Conservation (phyloP, 1,140 invertebrate species). For the Glomeris maerens region DNA sequence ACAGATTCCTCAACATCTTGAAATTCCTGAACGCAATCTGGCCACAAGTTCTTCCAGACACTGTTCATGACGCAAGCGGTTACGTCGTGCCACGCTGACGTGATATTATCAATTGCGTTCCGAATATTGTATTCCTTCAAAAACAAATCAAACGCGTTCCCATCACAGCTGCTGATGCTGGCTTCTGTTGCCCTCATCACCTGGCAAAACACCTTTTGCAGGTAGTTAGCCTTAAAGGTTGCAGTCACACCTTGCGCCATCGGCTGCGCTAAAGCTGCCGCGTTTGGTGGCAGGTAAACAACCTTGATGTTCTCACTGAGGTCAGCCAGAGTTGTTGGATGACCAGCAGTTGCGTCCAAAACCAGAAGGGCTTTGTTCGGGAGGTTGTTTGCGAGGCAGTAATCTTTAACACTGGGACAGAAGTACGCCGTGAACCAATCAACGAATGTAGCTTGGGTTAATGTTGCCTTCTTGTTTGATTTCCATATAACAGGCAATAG, state of each 20-base stretch:
- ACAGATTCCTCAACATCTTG: background rate
- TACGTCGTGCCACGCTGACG: background rate
- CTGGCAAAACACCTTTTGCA: background rate
- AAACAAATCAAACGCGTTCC: background rate
- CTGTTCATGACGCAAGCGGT: background rate
- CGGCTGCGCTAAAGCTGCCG: conserved; percentile 16
- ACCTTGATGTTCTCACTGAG: conserved; percentile 12
- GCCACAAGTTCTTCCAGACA: background rate
- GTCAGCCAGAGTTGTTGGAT: conserved; percentile 12
- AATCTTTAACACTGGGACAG: conserved; percentile 13
- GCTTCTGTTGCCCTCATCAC: background rate
- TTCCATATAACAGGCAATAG: conserved; percentile 14
- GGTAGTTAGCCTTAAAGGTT: background rate
- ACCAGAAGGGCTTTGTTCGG: conserved; percentile 16
- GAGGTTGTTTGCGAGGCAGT: conserved; percentile 13
- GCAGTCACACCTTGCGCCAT: conserved; percentile 18
- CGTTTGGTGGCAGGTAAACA: conserved; percentile 16
- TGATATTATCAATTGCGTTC: background rate
- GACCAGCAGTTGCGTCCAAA: conserved; percentile 19
- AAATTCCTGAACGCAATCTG: background rate
- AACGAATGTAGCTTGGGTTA: conserved; percentile 13
- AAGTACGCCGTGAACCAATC: conserved; percentile 16
- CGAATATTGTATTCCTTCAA: background rate
- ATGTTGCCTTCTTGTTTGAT: conserved; percentile 14
- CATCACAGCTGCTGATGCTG: no score